Evolutionary conservation across 64 coral and sea anemone genomes (phyloP).

Genomic region (Montipora sp.): DNA sequence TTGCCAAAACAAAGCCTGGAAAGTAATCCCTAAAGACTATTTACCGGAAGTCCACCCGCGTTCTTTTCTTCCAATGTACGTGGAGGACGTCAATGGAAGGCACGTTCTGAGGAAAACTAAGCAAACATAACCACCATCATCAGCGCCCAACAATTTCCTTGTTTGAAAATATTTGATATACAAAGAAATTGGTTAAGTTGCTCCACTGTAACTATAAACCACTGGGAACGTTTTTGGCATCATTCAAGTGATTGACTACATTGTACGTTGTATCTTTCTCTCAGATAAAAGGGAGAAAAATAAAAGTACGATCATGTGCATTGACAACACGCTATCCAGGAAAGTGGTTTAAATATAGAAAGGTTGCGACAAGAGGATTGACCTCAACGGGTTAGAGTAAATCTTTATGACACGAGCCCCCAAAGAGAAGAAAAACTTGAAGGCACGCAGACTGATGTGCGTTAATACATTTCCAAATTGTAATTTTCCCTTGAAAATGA

Average conservation of each 20-base stretch:
- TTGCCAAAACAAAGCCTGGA: not conserved
- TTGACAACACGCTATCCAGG: not conserved
- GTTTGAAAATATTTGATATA: not conserved
- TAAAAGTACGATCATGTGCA: not conserved
- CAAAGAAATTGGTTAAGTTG: not conserved
- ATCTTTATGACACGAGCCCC: not conserved
- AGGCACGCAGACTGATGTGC: not conserved
- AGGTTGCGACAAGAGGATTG: not conserved
- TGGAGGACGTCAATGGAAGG: slow-evolving; percentile 7
- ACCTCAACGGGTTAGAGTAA: not conserved
- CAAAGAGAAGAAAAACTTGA: not conserved
- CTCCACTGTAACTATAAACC: too few species aligned
- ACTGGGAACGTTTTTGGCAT: too few species aligned
- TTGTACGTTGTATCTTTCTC: too few species aligned
- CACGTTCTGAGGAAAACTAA: not conserved
- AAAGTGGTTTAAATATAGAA: not conserved
- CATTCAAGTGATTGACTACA: not conserved
- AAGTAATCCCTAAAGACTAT: not conserved
- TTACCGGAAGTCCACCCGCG: slow-evolving; percentile 26
- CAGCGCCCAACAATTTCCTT: not conserved
- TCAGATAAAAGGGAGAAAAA: too few species aligned
- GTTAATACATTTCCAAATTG: not conserved
- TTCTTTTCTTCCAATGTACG: not conserved
- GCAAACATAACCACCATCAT: not conserved
- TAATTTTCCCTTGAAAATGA: not conserved